phyloP scores from a whole-genome alignment of 2,888 invertebrate species.

The Ormyrus nitidulus region DNA sequence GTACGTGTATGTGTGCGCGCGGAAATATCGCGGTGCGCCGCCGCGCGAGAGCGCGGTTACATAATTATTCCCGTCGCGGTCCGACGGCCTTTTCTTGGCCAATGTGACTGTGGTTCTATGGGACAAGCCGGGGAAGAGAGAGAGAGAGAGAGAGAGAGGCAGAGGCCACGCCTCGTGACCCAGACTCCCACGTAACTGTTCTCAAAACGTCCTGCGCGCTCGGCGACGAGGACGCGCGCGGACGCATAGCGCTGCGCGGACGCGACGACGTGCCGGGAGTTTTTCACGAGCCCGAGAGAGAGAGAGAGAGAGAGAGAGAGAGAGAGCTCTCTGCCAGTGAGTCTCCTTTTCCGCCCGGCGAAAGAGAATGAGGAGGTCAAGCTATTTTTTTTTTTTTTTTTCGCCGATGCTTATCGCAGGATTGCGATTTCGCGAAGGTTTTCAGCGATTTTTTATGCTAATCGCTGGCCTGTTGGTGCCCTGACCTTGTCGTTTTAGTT shows the following conservation, averaged over 20 bases:
- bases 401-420: no score
- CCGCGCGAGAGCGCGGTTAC: slow-evolving; percentile 59
- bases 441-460: no score
- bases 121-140: slow-evolving; percentile 62
- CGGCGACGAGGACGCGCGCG: not conserved
- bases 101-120: slow-evolving; percentile 73
- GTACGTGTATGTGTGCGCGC: slow-evolving; percentile 32
- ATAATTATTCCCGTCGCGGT: slow-evolving; percentile 73
- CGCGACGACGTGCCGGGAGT: no score
- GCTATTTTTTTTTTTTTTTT: not conserved
- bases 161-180: slow-evolving; percentile 75
- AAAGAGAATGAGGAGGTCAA: no score
- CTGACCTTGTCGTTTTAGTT: no score
- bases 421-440: no score
- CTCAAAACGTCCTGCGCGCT: slow-evolving; percentile 60
- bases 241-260: slow-evolving; percentile 35
- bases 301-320: slow-evolving; percentile 58
- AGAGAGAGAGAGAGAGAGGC: slow-evolving; percentile 62
- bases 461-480: no score
- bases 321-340: not conserved
- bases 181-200: slow-evolving; percentile 75
- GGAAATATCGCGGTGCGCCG: slow-evolving; percentile 58
- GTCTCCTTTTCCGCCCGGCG: not conserved
- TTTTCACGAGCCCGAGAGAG: slow-evolving; percentile 48
- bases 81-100: slow-evolving; percentile 73